Percentiles rank a stretch among this genome's conserved stretches.
These are phyloP conservation scores for Vidua chalybeata DNA, from an alignment of 2,113 vertebrate species.

Conservation along the genomic window DNA sequence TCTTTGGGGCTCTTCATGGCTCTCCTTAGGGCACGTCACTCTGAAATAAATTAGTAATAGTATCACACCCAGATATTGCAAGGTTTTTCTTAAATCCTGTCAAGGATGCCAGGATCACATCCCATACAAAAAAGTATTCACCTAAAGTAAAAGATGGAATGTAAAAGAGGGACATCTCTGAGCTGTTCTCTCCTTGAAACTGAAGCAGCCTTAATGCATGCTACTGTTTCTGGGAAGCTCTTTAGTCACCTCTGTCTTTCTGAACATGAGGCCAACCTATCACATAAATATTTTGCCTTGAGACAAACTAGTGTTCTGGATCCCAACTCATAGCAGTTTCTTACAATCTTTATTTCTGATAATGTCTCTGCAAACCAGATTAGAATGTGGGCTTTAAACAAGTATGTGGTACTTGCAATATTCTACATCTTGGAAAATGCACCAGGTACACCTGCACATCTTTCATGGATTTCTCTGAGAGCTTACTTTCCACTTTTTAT, in stretches of 20 bases:
- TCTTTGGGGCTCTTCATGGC: not conserved
- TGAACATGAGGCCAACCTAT: not conserved
- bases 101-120: not conserved
- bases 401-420: not conserved
- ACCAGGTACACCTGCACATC: not conserved
- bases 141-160: not conserved
- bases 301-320: not conserved
- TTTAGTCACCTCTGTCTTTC: not conserved
- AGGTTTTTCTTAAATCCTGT: not conserved
- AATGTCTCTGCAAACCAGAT: not conserved
- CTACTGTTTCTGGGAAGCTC: not conserved
- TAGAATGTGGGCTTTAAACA: not conserved
- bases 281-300: not conserved
- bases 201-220: not conserved
- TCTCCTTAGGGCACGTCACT: not conserved
- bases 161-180: not conserved
- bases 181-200: not conserved
- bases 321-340: not conserved
- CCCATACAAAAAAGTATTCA: not conserved
- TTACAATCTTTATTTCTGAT: not conserved
- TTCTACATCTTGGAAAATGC: not conserved
- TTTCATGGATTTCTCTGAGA: not conserved
- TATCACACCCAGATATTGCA: not conserved
- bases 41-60: not conserved
- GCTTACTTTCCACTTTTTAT: not conserved